phyloP scores from a whole-genome alignment of 2,113 vertebrate genomes.

The Mustela lutreola region DNA sequence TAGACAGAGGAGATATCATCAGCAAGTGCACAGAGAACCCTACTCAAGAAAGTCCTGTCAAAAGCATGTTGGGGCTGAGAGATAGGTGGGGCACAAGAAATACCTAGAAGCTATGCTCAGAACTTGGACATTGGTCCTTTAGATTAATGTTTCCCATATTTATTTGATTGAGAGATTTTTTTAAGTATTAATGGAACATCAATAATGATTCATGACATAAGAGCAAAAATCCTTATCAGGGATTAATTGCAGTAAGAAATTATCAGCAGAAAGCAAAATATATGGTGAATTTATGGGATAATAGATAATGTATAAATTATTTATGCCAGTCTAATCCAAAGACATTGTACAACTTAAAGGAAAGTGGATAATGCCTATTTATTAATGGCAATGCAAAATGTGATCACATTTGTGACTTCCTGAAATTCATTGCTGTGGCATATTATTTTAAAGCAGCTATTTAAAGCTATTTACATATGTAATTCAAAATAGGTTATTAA shows the following conservation, averaged over 20 bases:
- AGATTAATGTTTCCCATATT: background rate
- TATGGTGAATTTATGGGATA: background rate
- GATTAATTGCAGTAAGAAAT: slow-evolving; percentile 10
- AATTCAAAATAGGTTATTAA: background rate
- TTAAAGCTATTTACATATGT: background rate
- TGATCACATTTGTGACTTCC: slow-evolving; percentile 40
- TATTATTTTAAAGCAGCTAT: slow-evolving; percentile 12
- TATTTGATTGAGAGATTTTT: background rate
- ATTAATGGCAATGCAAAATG: background rate
- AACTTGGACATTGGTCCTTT: background rate
- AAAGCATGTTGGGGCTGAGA: background rate
- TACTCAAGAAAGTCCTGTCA: background rate
- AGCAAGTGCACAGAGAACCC: background rate
- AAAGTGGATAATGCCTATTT: slow-evolving; percentile 24
- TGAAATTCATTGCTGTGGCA: slow-evolving; percentile 15
- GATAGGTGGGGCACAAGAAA: background rate
- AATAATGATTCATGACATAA: slow-evolving; percentile 30
- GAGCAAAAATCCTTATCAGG: background rate
- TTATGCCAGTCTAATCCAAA: background rate
- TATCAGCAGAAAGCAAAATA: slow-evolving; percentile 29
- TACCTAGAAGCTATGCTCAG: background rate
- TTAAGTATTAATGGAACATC: background rate
- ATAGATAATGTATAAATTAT: background rate
- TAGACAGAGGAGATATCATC: background rate
- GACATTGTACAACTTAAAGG: background rate